phyloP scores from a whole-genome alignment of 1,140 invertebrate genomes.

The Eumaeus atala region DNA sequence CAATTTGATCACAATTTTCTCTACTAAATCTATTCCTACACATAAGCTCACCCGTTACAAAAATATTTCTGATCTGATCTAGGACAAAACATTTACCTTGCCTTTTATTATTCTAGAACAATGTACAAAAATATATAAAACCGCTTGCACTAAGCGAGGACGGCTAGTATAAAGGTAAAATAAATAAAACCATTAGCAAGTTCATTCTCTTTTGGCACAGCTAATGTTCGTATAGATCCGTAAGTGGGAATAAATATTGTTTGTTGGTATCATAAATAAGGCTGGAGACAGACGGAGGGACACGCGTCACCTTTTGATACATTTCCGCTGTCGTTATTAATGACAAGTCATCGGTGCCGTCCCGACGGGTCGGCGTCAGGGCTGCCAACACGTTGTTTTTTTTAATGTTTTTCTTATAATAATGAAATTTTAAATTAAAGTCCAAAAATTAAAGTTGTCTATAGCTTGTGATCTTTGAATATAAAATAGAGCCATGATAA shows the following conservation, averaged over 20 bases:
- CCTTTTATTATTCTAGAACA: background rate
- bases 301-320: constrained; percentile 74
- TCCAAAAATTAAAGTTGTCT: too few relatives aligned
- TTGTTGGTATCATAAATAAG: constrained; percentile 68
- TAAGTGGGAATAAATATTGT: constrained; percentile 65
- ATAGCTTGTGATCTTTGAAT: too few relatives aligned
- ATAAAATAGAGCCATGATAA: too few relatives aligned
- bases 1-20: too few relatives aligned
- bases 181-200: constrained; percentile 10
- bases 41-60: too few relatives aligned
- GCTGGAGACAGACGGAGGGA: constrained; percentile 64
- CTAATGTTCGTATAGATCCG: constrained; percentile 35
- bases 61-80: too few relatives aligned
- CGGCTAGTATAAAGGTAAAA: background rate
- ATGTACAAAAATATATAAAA: background rate
- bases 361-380: constrained; percentile 51
- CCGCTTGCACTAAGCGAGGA: background rate
- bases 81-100: too few relatives aligned
- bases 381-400: constrained; percentile 26
- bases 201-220: constrained; percentile 4
- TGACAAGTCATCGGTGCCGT: constrained; percentile 74
- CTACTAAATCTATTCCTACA: too few relatives aligned
- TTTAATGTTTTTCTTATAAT: too few relatives aligned
- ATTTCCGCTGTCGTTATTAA: constrained; percentile 75
- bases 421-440: too few relatives aligned